Conservation (phyloP, 2,113 vertebrate genomes). For the Sinocyclocheilus maitianheensis region DNA sequence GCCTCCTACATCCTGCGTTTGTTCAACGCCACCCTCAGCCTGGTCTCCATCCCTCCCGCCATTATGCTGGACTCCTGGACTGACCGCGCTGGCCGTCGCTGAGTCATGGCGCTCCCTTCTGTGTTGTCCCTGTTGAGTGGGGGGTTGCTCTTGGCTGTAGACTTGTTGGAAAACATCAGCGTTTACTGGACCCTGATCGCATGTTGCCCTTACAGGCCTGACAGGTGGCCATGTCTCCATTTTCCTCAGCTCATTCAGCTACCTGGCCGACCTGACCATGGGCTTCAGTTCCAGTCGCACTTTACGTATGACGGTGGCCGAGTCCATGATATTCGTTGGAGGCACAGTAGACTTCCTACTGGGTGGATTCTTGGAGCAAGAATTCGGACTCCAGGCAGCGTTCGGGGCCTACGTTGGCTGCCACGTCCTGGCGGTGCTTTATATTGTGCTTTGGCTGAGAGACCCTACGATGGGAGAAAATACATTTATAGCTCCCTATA, state of each 20-base stretch:
- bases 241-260: constrained; percentile 70
- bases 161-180: constrained; percentile 48
- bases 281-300: constrained; percentile 55
- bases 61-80: constrained; percentile 70
- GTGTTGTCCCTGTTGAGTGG: constrained; percentile 57
- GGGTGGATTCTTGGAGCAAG: constrained; percentile 61
- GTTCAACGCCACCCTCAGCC: constrained; percentile 55
- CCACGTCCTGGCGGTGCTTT: constrained; percentile 55
- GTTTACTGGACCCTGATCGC: constrained; percentile 60
- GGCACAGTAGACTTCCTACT: constrained; percentile 65
- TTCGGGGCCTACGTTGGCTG: constrained; percentile 58
- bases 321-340: constrained; percentile 70
- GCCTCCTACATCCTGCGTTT: constrained; percentile 63
- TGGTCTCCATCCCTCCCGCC: constrained; percentile 64
- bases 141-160: constrained; percentile 59
- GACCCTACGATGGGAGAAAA: constrained; percentile 24
- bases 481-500: neutral
- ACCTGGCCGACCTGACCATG: constrained; percentile 63
- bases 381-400: constrained; percentile 47
- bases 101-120: constrained; percentile 65
- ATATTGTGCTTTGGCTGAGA: constrained; percentile 62
- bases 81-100: constrained; percentile 61
- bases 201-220: constrained; percentile 55
- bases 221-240: constrained; percentile 64
- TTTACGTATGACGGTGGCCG: constrained; percentile 63